Percentiles rank a stretch among this genome's conserved stretches.
Evolutionary conservation across 2,888 invertebrate species (phyloP).

Genomic region (Pristionchus japonicus): DNA sequence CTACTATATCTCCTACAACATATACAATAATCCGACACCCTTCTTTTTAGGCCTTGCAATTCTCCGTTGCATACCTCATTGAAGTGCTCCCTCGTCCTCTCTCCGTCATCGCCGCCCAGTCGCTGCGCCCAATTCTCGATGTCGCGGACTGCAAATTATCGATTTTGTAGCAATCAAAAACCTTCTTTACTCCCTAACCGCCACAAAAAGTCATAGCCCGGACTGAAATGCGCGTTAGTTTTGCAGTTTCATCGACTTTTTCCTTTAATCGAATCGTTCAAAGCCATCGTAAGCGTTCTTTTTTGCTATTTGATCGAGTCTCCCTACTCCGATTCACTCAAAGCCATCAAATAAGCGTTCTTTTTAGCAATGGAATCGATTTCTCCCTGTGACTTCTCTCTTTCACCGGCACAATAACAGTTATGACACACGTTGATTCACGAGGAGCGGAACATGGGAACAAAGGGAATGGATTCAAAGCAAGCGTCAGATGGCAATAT

Average conservation of each 20-base stretch:
- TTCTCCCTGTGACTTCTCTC: neutral
- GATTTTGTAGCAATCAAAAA: too few species aligned
- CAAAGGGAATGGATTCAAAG: too few species aligned
- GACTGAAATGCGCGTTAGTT: too few species aligned
- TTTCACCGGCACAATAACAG: neutral
- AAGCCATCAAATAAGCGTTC: neutral
- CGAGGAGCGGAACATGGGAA: neutral
- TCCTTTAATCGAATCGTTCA: too few species aligned
- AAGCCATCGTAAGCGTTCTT: too few species aligned
- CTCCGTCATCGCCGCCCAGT: slow-evolving; percentile 56
- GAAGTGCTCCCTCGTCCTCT: slow-evolving; percentile 57
- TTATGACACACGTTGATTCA: neutral
- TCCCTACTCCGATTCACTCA: too few species aligned
- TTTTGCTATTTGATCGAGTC: too few species aligned
- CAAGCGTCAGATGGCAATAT: too few species aligned
- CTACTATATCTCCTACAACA: neutral
- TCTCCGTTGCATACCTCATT: slow-evolving; percentile 58
- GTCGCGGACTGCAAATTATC: slow-evolving; percentile 50
- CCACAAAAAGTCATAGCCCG: too few species aligned
- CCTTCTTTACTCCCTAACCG: too few species aligned
- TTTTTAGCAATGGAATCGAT: neutral
- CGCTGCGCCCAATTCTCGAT: slow-evolving; percentile 56
- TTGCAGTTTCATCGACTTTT: too few species aligned
- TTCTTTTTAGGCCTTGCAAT: too few species aligned
- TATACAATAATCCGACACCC: neutral